Base-by-base conservation (phyloP, 2,888 invertebrate genomes). In the Abrostola triplasia region DNA sequence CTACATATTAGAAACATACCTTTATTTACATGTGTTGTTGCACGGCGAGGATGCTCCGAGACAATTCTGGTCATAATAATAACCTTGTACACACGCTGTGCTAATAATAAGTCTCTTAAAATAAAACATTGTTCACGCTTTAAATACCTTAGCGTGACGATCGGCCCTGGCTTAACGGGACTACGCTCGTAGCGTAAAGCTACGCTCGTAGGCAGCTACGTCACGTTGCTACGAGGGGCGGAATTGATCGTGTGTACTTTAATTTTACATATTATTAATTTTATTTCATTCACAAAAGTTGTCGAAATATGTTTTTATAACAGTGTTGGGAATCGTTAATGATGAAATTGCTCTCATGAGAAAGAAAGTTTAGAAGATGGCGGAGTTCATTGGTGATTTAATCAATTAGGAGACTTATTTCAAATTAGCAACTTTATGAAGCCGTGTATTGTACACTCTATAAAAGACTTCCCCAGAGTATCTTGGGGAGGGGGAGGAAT, bases 131-230 rank as follows among this genome's bases (percentile, higher is more conserved):
- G 13, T 49, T 38, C 35, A 24, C 12, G 47, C 48, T 55, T 41
- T 55, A 49, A 53, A 70, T 72, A 72, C 36, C 40, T 35, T 8
- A 13, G 51, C 57, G 6, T 36, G 44, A 42, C 36, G 5, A 59
- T 40, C 40, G 48, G 52, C 7, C 7, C 11, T 24, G 37, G 38
- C 51, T 55, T 54, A 54, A 41, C 48, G 44, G 37, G 51, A 35
- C 59, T 74, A 52, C 59, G 36, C 54, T 48, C 71, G 76, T 72
- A 71, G 76, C 71, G 6, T 0, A 0, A 1, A 36, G 69, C 63
- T 59, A 74, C 75, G 70, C 44, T 38, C 75, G 75, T 74, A 71
- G 64, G 54, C 59, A 50, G 35, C 41, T 24, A 44, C 70, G 76
- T 59, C 63, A 56, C 56, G 36, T 10, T 37, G 24, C 72, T 75